These are phyloP conservation scores for Monoplex corrugatus DNA, from an alignment of 2,888 invertebrate genomes.

Conservation along the genomic window DNA sequence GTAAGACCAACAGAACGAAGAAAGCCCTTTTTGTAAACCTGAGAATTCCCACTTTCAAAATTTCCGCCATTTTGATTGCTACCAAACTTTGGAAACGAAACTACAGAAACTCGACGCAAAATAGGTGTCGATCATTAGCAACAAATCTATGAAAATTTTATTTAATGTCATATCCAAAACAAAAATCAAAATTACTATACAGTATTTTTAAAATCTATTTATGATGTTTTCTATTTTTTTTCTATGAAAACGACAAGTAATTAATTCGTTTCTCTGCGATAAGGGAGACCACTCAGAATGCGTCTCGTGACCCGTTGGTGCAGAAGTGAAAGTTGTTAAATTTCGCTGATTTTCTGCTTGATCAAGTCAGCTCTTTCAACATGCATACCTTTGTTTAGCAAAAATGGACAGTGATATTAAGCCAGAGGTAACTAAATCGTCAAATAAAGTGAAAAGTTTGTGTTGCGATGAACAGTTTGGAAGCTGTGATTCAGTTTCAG, in stretches of 20 bases:
- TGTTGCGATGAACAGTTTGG: too few relatives aligned
- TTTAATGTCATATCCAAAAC: background rate
- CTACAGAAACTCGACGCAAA: background rate
- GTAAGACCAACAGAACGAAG: background rate
- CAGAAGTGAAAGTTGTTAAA: slow-evolving; percentile 36
- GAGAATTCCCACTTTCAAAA: slow-evolving; percentile 24
- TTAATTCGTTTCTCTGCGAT: slow-evolving; percentile 26
- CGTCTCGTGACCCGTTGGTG: slow-evolving; percentile 14
- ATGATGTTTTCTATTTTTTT: background rate
- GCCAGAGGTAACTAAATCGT: slow-evolving; percentile 29
- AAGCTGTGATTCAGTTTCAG: too few relatives aligned
- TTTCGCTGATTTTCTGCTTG: background rate
- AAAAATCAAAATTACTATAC: too few relatives aligned
- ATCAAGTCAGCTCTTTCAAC: background rate
- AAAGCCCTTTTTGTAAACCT: background rate
- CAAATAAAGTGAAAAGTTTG: too few relatives aligned
- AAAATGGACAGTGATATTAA: background rate
- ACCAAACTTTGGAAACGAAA: background rate
- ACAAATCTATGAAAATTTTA: background rate
- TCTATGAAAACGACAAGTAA: background rate
- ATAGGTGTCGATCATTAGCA: background rate
- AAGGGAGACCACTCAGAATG: slow-evolving; percentile 8
- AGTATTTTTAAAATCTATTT: slow-evolving; percentile 20
- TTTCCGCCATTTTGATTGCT: slow-evolving; percentile 37
- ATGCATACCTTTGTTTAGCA: background rate